Evolutionary conservation across 2,113 vertebrate species (phyloP), one percentile per base, ranked within the genome.

Genomic region (Stictonetta naevosa): DNA sequence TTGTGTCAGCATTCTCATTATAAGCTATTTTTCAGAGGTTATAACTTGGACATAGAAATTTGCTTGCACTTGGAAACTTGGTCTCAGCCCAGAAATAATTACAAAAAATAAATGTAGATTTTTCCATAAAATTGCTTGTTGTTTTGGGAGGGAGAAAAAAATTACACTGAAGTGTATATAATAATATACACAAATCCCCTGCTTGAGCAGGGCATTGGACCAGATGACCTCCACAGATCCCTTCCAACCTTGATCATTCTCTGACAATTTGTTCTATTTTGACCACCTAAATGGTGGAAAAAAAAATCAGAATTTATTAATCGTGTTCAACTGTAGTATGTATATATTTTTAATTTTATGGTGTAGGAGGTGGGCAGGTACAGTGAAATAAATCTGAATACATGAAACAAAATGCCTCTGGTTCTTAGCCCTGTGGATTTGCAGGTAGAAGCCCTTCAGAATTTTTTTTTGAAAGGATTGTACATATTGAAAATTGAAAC

Each of bases 1-100:
- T 90, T 84, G 76, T 88, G 62, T 96, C 73, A 82, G 59, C 62
- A 29, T 96, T 96, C 67, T 81, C 40, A 76, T 83, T 83, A 73
- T 31, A 80, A 91, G 29, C 46, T 94, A 80, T 89, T 95, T 88
- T 95, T 83, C 78, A 85, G 80, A 78, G 83, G 33, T 86, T 95
- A 13, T 88, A 83, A 92, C 59, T 93, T 93, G 76, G 55, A 92
- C 23, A 3, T 83, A 72, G 91, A 92, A 88, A 85, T 84, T 82
- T 95, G 25, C 66, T 90, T 95, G 28, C 44, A 48, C 36, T 92
- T 78, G 88, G 28, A 73, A 75, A 86, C 59, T 94, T 96, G 75
- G 46, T 78, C 17, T 92, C 33, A 92, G 59, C 16, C 71, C 63
- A 96, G 80, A 96, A 68, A 9, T 72, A 88, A 91, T 94, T 89